A percentile compares a stretch with the other conserved stretches of the same genome.
Conservation (phyloP, 2,797 vertebrate genomes). For the Muscicapa striata region DNA sequence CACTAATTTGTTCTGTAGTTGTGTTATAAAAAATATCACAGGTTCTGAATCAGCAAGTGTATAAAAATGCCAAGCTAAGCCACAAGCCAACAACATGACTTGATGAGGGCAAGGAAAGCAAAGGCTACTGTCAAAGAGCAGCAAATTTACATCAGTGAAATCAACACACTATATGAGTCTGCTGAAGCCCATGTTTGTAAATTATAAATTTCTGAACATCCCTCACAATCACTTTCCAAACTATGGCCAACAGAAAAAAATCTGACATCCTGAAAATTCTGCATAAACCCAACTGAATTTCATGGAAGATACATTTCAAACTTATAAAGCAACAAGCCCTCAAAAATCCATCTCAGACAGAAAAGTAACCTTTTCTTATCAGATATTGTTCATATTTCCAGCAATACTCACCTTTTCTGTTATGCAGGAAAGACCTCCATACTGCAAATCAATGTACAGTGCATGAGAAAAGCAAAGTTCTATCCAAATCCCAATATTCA, state of each 20-base stretch:
- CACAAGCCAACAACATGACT: not conserved
- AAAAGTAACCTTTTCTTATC: not conserved
- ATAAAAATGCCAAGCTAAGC: not conserved
- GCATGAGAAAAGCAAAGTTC: not conserved
- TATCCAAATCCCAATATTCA: not conserved
- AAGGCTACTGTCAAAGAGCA: not conserved
- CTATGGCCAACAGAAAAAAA: not conserved
- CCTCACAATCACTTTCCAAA: not conserved
- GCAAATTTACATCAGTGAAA: not conserved
- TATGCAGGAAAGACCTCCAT: not conserved
- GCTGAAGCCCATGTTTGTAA: accelerated
- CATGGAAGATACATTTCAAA: not conserved
- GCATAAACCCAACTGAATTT: not conserved
- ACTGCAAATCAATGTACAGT: not conserved
- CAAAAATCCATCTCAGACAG: not conserved
- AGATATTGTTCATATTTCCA: not conserved
- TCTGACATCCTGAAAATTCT: not conserved
- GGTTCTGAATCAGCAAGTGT: not conserved
- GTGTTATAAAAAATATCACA: not conserved
- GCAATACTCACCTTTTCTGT: not conserved
- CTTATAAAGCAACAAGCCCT: not conserved
- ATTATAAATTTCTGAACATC: not conserved
- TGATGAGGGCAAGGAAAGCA: not conserved
- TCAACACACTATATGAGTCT: not conserved
- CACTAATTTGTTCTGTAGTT: not conserved